Evolutionary conservation across 2,113 vertebrate genomes (phyloP).

Genomic region (Rhizomys pruinosus): DNA sequence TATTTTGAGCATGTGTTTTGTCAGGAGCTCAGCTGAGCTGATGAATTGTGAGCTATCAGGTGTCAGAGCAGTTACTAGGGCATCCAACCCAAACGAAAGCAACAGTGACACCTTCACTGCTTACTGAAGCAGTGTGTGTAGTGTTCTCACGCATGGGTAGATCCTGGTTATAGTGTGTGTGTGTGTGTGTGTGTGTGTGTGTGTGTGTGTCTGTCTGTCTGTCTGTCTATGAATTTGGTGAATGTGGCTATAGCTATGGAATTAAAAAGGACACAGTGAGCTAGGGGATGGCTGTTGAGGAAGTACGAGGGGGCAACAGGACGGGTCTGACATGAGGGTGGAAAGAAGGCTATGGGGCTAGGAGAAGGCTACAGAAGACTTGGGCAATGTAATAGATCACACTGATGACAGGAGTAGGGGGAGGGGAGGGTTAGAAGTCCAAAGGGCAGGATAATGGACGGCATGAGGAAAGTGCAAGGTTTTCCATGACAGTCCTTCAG

Average conservation of each 20-base stretch:
- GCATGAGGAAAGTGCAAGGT: not conserved
- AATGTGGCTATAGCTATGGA: not conserved
- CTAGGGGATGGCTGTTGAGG: not conserved
- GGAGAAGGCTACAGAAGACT: not conserved
- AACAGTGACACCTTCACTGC: not conserved
- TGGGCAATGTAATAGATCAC: too few relatives aligned
- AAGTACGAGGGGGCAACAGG: not conserved
- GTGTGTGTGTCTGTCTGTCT: too few relatives aligned
- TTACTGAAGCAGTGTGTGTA: not conserved
- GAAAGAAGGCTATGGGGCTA: not conserved
- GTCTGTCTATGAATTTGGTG: not conserved
- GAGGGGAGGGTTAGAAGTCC: not conserved
- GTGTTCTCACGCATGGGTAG: rapidly evolving
- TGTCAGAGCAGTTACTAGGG: not conserved
- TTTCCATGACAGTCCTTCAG: not conserved
- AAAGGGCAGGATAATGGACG: not conserved
- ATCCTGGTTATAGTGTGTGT: too few relatives aligned
- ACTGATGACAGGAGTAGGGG: too few relatives aligned
- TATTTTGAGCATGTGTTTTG: not conserved
- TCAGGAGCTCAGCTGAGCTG: not conserved
- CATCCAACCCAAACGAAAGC: not conserved
- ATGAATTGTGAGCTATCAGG: not conserved
- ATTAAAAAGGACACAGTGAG: not conserved
- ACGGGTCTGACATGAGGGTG: not conserved
- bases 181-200: too few relatives aligned